phyloP scores from a whole-genome alignment of 2,888 invertebrate species.

The Tipula lateralis region DNA sequence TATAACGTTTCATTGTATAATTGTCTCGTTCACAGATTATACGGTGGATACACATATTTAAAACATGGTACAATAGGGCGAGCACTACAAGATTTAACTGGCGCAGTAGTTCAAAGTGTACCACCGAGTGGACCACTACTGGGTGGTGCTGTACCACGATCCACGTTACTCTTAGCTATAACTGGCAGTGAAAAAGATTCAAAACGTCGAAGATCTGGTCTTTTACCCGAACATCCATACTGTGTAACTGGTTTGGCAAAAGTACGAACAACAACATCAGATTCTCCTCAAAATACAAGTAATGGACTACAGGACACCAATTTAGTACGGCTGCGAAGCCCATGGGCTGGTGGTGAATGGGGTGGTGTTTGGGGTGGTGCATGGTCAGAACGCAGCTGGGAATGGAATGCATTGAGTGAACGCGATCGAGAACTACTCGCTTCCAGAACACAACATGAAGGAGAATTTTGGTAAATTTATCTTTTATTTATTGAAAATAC shows the following conservation, averaged over 20 bases:
- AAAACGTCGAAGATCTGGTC: conserved; percentile 57
- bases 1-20: background rate
- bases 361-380: conserved; percentile 68
- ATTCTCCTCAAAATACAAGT: conserved; percentile 34
- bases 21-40: conserved; percentile 48
- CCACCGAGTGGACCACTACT: conserved; percentile 45
- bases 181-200: conserved; percentile 51
- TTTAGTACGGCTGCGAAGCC: conserved; percentile 60
- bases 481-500: background rate
- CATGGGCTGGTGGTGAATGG: conserved; percentile 49
- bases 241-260: conserved; percentile 66
- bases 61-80: conserved; percentile 61
- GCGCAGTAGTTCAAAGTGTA: conserved; percentile 70
- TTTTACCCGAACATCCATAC: conserved; percentile 65
- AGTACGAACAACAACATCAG: conserved; percentile 51
- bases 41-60: conserved; percentile 65
- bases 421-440: conserved; percentile 61
- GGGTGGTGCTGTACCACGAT: conserved; percentile 64
- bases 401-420: conserved; percentile 62
- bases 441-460: conserved; percentile 59
- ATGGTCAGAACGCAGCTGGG: conserved; percentile 65
- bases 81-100: conserved; percentile 68
- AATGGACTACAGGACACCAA: conserved; percentile 53
- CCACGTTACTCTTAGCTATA: conserved; percentile 63
- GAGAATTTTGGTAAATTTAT: conserved; percentile 62